Evolutionary conservation across 30 jellyfish, hydroid and myxozoan species (phyloP).

Genomic region (Aurelia aurita complex sp. Pacific): DNA sequence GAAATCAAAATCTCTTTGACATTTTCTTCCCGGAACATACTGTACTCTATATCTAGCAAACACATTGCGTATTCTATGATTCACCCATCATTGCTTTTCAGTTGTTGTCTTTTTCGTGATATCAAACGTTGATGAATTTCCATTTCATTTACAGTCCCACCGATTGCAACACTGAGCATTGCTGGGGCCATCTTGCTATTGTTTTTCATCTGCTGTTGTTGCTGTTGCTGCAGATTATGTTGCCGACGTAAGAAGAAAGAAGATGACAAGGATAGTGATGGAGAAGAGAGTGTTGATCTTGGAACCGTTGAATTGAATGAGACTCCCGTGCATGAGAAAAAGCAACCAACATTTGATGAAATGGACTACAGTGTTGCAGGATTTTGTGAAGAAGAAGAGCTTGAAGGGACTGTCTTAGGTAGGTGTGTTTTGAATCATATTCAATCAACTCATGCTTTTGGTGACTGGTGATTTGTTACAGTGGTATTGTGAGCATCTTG

Average conservation of each 20-base stretch:
- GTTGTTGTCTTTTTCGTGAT: too few relatives aligned
- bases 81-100: too few relatives aligned
- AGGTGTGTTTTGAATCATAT: background rate
- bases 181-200: constrained; percentile 65
- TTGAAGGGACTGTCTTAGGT: constrained; percentile 59
- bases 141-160: constrained; percentile 59
- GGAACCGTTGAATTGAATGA: constrained; percentile 62
- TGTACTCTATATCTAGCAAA: too few relatives aligned
- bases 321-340: constrained; percentile 62
- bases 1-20: too few relatives aligned
- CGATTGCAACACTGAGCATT: constrained; percentile 74
- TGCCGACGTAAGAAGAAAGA: constrained; percentile 56
- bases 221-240: constrained; percentile 79
- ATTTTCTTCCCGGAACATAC: too few relatives aligned
- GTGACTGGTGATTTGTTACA: too few relatives aligned
- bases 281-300: constrained; percentile 72
- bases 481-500: too few relatives aligned
- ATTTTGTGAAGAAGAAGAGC: constrained; percentile 47
- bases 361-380: constrained; percentile 85
- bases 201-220: constrained; percentile 64
- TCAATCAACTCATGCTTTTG: background rate
- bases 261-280: constrained; percentile 48
- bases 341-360: constrained; percentile 74
- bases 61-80: too few relatives aligned
- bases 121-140: background rate